A percentile compares a stretch with the other conserved stretches of the same genome.
phyloP scores from a whole-genome alignment of 2,797 vertebrate species.

The Gymnothorax reevesii region DNA sequence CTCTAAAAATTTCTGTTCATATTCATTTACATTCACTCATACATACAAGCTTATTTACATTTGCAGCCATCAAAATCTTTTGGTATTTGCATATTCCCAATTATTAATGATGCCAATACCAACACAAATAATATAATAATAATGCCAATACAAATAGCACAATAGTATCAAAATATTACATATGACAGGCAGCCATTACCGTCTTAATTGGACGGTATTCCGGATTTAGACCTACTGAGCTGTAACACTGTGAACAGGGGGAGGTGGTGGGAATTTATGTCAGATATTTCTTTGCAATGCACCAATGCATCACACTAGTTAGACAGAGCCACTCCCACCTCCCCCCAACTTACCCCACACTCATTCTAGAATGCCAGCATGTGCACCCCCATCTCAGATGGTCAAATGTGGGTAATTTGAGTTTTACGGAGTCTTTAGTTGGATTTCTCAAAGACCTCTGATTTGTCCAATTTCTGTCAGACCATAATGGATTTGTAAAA shows the following conservation, averaged over 20 bases:
- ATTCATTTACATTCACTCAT: no score
- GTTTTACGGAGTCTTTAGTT: not conserved
- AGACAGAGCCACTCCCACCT: not conserved
- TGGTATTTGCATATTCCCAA: no score
- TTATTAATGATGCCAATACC: no score
- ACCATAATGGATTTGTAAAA: conserved; percentile 18
- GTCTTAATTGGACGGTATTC: not conserved
- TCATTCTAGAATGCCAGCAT: not conserved
- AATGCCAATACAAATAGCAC: not conserved
- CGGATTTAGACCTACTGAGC: not conserved
- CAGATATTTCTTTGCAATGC: not conserved
- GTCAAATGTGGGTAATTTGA: not conserved
- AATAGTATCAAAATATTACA: no score
- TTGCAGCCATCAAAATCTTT: no score
- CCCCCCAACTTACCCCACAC: not conserved
- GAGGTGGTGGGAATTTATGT: not conserved
- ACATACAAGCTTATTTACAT: no score
- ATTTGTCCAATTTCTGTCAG: not conserved
- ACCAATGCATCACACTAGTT: not conserved
- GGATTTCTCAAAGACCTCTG: not conserved
- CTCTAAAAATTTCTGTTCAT: no score
- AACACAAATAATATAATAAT: no score
- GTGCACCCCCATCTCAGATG: not conserved
- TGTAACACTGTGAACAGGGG: not conserved
- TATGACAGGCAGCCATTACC: no score